Percentiles rank a stretch among this genome's conserved stretches.
These are phyloP conservation scores for Sinocyclocheilus maitianheensis DNA, from an alignment of 2,113 vertebrate species.

Conservation along the genomic window DNA sequence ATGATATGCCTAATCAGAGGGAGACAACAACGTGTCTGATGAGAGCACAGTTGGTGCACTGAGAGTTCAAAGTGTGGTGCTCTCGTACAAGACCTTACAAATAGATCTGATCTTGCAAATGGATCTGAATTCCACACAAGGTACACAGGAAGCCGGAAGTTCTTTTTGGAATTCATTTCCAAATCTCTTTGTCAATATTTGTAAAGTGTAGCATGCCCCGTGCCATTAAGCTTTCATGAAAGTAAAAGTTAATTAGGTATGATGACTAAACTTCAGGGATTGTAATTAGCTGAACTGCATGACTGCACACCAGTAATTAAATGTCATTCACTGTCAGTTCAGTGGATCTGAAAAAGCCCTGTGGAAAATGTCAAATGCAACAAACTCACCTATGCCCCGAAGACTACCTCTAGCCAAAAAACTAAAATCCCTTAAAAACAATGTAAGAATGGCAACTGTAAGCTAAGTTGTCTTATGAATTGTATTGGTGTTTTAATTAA, in stretches of 20 bases:
- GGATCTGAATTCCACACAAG: constrained; percentile 36
- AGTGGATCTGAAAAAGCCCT: constrained; percentile 75
- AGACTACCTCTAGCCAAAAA: constrained; percentile 55
- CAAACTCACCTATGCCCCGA: constrained; percentile 69
- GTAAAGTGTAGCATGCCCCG: constrained; percentile 73
- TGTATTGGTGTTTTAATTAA: neutral
- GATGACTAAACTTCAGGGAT: constrained; percentile 89
- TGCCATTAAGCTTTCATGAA: constrained; percentile 89
- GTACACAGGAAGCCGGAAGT: constrained; percentile 51
- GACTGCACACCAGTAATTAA: constrained; percentile 86
- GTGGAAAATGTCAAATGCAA: constrained; percentile 73
- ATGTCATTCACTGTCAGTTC: constrained; percentile 88
- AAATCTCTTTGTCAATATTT: constrained; percentile 8
- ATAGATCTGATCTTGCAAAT: constrained; percentile 8
- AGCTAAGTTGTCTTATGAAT: neutral
- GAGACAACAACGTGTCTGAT: constrained; percentile 35
- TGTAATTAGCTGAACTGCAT: constrained; percentile 84
- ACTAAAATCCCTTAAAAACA: neutral
- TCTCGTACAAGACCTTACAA: constrained; percentile 24
- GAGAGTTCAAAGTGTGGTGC: constrained; percentile 4
- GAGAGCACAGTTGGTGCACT: constrained; percentile 16
- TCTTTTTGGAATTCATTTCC: neutral
- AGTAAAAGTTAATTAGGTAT: constrained; percentile 92
- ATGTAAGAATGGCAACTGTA: too few species aligned
- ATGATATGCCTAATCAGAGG: constrained; percentile 24